A percentile compares a stretch with the other conserved stretches of the same genome.
phyloP scores from a whole-genome alignment of 1,140 invertebrate species.

The Hormaphis cornu region DNA sequence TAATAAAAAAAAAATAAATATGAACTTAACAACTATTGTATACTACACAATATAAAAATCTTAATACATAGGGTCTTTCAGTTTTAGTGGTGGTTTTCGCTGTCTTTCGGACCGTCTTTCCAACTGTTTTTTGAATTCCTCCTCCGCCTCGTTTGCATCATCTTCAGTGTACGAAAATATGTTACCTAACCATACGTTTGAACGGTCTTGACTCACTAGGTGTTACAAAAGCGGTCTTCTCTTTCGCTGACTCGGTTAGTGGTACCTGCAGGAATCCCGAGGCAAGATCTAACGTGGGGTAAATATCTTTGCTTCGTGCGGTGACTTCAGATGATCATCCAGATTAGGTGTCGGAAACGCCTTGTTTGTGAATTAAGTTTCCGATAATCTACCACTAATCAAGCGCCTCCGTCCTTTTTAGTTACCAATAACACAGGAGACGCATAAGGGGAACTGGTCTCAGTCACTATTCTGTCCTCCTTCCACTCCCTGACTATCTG shows the following conservation, averaged over 20 bases:
- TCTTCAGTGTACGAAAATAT: no score
- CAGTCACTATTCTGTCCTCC: neutral
- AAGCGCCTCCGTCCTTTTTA: slow-evolving; percentile 15
- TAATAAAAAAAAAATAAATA: no score
- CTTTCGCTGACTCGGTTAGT: slow-evolving; percentile 36
- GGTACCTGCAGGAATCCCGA: slow-evolving; percentile 43
- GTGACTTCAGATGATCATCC: slow-evolving; percentile 43
- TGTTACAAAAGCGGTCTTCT: slow-evolving; percentile 39
- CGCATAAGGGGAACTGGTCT: slow-evolving; percentile 12
- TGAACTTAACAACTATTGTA: no score
- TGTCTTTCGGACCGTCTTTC: no score
- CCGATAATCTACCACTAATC: slow-evolving; percentile 39
- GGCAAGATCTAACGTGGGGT: slow-evolving; percentile 44
- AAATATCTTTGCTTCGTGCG: slow-evolving; percentile 45
- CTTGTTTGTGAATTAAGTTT: slow-evolving; percentile 44
- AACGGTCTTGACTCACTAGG: slow-evolving; percentile 33
- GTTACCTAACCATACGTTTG: no score
- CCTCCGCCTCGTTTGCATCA: no score
- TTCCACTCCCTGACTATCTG: neutral
- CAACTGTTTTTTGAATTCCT: no score
- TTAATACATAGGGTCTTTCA: no score
- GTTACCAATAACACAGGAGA: slow-evolving; percentile 3
- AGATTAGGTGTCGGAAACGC: slow-evolving; percentile 49
- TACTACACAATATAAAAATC: no score
- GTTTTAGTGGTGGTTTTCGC: no score